These are phyloP conservation scores for Gobionotothen gibberifrons DNA, from an alignment of 2,797 vertebrate species.

Conservation along the genomic window DNA sequence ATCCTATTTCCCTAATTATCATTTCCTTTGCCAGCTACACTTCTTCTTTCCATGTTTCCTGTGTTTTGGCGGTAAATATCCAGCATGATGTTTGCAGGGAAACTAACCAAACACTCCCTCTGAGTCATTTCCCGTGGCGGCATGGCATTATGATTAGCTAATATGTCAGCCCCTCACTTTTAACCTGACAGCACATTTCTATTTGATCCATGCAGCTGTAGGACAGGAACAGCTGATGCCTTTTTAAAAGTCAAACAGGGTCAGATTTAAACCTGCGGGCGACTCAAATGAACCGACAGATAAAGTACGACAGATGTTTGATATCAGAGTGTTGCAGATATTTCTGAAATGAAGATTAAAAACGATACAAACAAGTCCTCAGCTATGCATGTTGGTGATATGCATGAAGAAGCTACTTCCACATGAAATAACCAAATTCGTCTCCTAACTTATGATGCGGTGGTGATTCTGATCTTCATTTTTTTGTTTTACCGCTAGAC, in stretches of 20 bases:
- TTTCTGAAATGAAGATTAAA: conserved; percentile 14
- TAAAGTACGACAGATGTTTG: not conserved
- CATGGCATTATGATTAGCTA: conserved; percentile 9
- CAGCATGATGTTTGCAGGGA: conserved; percentile 30
- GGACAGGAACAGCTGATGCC: conserved; percentile 20
- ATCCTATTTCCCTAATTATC: conserved; percentile 31
- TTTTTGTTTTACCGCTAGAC: not conserved
- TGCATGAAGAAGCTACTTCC: not conserved
- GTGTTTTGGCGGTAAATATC: conserved; percentile 40
- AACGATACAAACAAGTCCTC: not conserved
- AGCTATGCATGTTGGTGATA: not conserved
- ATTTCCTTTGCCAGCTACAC: conserved; percentile 23
- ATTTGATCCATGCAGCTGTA: conserved; percentile 24
- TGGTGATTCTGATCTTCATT: not conserved
- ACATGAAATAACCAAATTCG: not conserved
- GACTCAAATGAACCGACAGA: not conserved
- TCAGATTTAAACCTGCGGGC: conserved; percentile 9
- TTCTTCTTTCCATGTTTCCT: conserved; percentile 41
- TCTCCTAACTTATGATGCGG: not conserved
- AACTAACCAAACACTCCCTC: conserved; percentile 19
- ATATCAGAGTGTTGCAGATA: conserved; percentile 3
- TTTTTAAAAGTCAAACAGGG: conserved; percentile 9
- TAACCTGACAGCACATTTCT: conserved; percentile 2
- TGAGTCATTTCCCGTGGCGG: conserved; percentile 36
- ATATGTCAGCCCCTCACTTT: conserved; percentile 7